A percentile compares a stretch with the other conserved stretches of the same genome.
Conservation (phyloP, 2,113 vertebrate genomes). For the Chelonoidis abingdonii region DNA sequence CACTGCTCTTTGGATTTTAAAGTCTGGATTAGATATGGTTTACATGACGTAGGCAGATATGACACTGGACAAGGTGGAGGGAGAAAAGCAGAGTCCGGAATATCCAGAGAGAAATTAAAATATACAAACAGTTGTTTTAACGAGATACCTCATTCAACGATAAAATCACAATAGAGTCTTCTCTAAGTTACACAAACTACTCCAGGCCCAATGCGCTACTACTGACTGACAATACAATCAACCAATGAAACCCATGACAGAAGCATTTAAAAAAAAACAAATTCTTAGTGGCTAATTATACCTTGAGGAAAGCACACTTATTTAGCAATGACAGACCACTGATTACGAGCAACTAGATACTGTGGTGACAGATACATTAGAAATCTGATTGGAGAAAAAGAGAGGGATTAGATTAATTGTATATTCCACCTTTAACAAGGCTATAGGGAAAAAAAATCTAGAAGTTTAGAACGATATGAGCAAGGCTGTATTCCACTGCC, state of each 20-base stretch:
- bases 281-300: constrained; percentile 48
- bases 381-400: background rate
- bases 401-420: background rate
- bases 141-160: constrained; percentile 55
- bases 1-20: constrained; percentile 46
- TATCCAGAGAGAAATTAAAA: constrained; percentile 52
- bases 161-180: constrained; percentile 5
- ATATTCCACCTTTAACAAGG: background rate
- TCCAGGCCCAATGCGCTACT: constrained; percentile 35
- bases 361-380: rapidly evolving
- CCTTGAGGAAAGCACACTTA: constrained; percentile 37
- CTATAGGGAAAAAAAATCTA: rapidly evolving
- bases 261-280: constrained; percentile 42
- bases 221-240: background rate
- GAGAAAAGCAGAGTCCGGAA: constrained; percentile 19
- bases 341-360: background rate
- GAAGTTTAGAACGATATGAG: background rate
- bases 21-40: constrained; percentile 16
- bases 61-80: constrained; percentile 30
- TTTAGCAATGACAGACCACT: background rate
- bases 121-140: constrained; percentile 58
- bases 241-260: background rate
- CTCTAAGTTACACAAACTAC: background rate
- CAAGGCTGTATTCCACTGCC: background rate
- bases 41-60: constrained; percentile 38